phyloP scores from a whole-genome alignment of 2,797 vertebrate species.

The Fundulus diaphanus region DNA sequence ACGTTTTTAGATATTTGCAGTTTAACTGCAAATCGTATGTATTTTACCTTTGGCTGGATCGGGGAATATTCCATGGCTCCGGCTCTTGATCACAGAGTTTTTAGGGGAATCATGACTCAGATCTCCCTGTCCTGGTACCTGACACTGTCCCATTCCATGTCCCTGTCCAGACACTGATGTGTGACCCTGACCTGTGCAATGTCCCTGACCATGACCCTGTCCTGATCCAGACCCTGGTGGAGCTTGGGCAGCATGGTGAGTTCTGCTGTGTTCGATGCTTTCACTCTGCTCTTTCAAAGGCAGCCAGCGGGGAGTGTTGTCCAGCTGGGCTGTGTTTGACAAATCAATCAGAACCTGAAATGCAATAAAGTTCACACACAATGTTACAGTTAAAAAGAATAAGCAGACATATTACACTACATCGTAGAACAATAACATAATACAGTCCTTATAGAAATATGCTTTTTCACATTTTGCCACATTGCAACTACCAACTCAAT shows the following conservation, averaged over 20 bases:
- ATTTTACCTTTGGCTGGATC: slow-evolving; percentile 95
- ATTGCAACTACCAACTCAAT: not conserved
- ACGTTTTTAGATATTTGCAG: not conserved
- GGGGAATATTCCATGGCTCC: slow-evolving; percentile 98
- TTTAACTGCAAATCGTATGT: not conserved
- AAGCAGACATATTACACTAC: not conserved
- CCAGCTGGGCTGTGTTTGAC: slow-evolving; percentile 90
- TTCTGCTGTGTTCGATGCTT: slow-evolving; percentile 90
- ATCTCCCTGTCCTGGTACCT: slow-evolving; percentile 59
- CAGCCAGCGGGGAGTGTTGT: slow-evolving; percentile 96
- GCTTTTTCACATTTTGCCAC: not conserved
- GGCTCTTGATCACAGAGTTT: slow-evolving; percentile 97
- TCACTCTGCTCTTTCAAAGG: slow-evolving; percentile 95
- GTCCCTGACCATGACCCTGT: slow-evolving; percentile 53
- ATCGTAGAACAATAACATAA: not conserved
- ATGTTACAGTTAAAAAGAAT: not conserved
- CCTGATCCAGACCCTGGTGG: slow-evolving; percentile 72
- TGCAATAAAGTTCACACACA: slow-evolving; percentile 18
- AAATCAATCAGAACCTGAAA: slow-evolving; percentile 94
- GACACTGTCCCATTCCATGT: slow-evolving; percentile 58
- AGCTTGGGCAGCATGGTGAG: slow-evolving; percentile 85
- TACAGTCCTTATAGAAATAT: not conserved
- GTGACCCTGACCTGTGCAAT: slow-evolving; percentile 52
- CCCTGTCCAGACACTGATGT: slow-evolving; percentile 66
- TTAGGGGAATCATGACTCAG: slow-evolving; percentile 90